phyloP scores from a whole-genome alignment of 2,797 vertebrate genomes.

The Catamblyrhynchus diadema region DNA sequence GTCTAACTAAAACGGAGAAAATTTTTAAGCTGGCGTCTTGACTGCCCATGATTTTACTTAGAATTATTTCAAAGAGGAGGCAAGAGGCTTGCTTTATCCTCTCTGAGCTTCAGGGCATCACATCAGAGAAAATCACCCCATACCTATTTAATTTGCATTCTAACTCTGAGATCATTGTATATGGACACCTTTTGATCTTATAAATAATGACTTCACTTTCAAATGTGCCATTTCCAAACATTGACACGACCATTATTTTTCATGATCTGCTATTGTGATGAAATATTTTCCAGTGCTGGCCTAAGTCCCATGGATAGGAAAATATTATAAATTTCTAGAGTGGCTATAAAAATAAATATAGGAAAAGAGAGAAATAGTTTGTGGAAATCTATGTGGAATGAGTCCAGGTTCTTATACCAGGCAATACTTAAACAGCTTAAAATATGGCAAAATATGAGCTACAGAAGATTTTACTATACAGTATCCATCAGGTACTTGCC shows the following conservation, averaged over 20 bases:
- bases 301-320: not conserved
- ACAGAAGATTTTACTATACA: not conserved
- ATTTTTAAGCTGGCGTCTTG: not conserved
- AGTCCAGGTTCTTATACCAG: not conserved
- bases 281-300: not conserved
- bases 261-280: conserved; percentile 22
- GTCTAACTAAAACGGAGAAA: not conserved
- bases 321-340: conserved; percentile 22
- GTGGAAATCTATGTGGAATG: not conserved
- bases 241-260: conserved; percentile 45
- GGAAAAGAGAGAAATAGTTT: not conserved
- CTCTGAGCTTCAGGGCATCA: conserved; percentile 1
- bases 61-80: conserved; percentile 2
- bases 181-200: conserved; percentile 51
- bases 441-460: not conserved
- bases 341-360: conserved; percentile 27
- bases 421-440: not conserved
- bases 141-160: conserved; percentile 55
- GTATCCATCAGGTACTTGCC: not conserved
- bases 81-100: not conserved
- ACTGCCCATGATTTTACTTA: not conserved
- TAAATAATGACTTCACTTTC: conserved; percentile 68
- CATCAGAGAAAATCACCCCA: conserved; percentile 32
- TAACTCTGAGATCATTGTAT: conserved; percentile 54
- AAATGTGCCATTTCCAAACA: conserved; percentile 55